A percentile compares a stretch with the other conserved stretches of the same genome.
phyloP scores from a whole-genome alignment of 1,140 invertebrate species.

The Anastatus disparis region DNA sequence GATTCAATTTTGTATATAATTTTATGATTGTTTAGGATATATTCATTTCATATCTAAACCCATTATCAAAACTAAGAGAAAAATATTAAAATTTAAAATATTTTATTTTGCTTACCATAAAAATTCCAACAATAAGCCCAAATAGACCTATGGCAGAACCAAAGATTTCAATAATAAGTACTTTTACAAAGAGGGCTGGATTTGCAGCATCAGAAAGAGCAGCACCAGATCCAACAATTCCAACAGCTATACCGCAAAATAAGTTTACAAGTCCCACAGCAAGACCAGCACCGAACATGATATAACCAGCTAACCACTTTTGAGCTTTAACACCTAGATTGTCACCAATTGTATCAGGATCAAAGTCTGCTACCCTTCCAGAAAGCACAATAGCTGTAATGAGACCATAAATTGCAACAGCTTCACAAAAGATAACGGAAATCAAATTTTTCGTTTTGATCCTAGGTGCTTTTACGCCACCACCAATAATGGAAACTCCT shows the following conservation, averaged over 20 bases:
- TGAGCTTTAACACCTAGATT: constrained; percentile 57
- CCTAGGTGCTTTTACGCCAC: constrained; percentile 96
- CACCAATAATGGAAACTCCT: constrained; percentile 95
- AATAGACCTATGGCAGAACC: constrained; percentile 97
- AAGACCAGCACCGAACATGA: constrained; percentile 95
- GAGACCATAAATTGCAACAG: constrained; percentile 98
- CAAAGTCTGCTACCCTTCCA: constrained; percentile 78
- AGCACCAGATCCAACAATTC: constrained; percentile 95
- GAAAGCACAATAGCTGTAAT: constrained; percentile 97
- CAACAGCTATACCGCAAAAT: constrained; percentile 95
- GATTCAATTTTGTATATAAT: neutral
- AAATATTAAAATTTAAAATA: neutral
- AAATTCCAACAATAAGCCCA: constrained; percentile 97
- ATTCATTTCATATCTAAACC: neutral
- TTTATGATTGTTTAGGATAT: neutral
- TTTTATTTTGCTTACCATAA: constrained; percentile 71
- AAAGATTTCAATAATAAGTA: constrained; percentile 98
- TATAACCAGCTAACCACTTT: constrained; percentile 85
- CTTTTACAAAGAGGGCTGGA: constrained; percentile 93
- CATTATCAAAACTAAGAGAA: neutral
- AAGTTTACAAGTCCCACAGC: constrained; percentile 94
- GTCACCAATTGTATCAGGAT: constrained; percentile 46
- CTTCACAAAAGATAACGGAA: constrained; percentile 99
- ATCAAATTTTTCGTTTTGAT: constrained; percentile 99
- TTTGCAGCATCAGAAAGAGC: constrained; percentile 96